A percentile compares a stretch with the other conserved stretches of the same genome.
Evolutionary conservation across 2,888 invertebrate genomes (phyloP).

Genomic region (Lasioglossum vierecki): DNA sequence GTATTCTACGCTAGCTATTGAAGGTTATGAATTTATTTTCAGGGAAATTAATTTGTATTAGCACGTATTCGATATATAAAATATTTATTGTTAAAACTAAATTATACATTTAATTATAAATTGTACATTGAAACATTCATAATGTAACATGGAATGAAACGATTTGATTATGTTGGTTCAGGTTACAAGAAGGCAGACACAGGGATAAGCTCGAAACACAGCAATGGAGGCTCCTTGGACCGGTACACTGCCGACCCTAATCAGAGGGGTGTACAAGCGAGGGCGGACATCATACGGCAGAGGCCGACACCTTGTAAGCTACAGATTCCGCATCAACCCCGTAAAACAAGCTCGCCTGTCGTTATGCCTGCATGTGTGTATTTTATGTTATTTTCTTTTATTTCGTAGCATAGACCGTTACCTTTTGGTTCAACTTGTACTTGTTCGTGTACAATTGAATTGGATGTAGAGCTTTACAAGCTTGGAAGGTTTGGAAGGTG

Average conservation of each 20-base stretch:
- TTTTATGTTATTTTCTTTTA: constrained; percentile 70
- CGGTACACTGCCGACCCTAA: constrained; percentile 93
- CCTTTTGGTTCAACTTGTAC: constrained; percentile 21
- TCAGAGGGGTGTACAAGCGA: constrained; percentile 88
- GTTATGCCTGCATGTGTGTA: constrained; percentile 83
- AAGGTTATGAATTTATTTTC: too few relatives aligned
- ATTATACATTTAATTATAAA: too few relatives aligned
- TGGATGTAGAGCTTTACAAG: not conserved
- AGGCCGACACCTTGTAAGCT: constrained; percentile 88
- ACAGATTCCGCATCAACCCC: constrained; percentile 80
- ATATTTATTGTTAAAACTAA: too few relatives aligned
- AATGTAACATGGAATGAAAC: not conserved
- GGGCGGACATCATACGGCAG: constrained; percentile 91
- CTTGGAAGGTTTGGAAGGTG: not conserved
- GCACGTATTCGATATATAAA: too few relatives aligned
- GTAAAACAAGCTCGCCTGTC: constrained; percentile 81
- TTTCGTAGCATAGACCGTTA: constrained; percentile 38
- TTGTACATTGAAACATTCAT: too few relatives aligned
- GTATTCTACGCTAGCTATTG: too few relatives aligned
- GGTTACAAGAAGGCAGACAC: constrained; percentile 83
- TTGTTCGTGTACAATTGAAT: not conserved
- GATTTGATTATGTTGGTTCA: constrained; percentile 58
- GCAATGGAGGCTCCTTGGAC: constrained; percentile 85
- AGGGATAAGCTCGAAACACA: constrained; percentile 81
- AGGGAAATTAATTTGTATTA: too few relatives aligned